Evolutionary conservation across 2,888 invertebrate genomes (phyloP).

Genomic region (Hermaeophaga mercurialis): DNA sequence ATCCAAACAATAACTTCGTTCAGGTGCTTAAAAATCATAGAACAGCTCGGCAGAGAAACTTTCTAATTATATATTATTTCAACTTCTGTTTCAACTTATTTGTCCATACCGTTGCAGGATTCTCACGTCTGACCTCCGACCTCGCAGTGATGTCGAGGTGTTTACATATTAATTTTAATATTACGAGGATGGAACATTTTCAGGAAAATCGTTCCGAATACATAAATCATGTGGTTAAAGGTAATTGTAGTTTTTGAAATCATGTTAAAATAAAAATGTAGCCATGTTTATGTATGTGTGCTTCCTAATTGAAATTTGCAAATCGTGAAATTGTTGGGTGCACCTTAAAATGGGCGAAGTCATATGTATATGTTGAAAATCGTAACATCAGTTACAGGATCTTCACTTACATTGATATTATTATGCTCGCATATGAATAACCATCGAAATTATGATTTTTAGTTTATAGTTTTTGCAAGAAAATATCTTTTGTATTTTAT

Average conservation of each 20-base stretch:
- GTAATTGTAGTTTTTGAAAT: slow-evolving; percentile 15
- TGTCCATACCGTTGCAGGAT: slow-evolving; percentile 48
- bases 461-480: no score
- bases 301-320: not conserved
- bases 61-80: slow-evolving; percentile 29
- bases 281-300: not conserved
- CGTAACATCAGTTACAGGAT: no score
- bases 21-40: no score
- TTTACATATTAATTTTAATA: slow-evolving; percentile 50
- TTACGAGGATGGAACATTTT: slow-evolving; percentile 8
- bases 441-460: no score
- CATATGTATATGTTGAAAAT: no score
- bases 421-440: no score
- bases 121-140: slow-evolving; percentile 51
- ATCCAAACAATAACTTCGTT: no score
- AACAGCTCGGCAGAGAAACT: slow-evolving; percentile 11
- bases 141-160: slow-evolving; percentile 49
- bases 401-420: no score
- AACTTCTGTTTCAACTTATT: slow-evolving; percentile 52
- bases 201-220: slow-evolving; percentile 3
- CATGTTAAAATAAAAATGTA: slow-evolving; percentile 10
- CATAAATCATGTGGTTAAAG: slow-evolving; percentile 8
- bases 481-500: no score
- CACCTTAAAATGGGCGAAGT: not conserved
- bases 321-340: not conserved